phyloP scores from a whole-genome alignment of 2,113 vertebrate genomes.

The Apteryx mantelli region DNA sequence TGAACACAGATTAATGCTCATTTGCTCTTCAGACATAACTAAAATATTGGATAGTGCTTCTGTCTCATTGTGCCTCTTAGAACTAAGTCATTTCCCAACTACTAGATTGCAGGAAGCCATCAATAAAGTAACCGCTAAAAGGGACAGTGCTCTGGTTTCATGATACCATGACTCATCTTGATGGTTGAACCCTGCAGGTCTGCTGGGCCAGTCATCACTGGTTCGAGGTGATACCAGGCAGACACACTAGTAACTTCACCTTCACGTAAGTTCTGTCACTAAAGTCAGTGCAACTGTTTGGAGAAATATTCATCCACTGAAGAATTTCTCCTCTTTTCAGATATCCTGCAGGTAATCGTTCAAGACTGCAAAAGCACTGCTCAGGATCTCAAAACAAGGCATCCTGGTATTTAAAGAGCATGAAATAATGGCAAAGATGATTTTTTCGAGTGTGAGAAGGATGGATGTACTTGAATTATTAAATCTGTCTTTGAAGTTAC shows the following conservation, averaged over 20 bases:
- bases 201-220: background rate
- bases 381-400: background rate
- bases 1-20: background rate
- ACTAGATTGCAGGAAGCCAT: background rate
- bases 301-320: background rate
- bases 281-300: background rate
- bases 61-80: background rate
- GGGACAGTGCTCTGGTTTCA: background rate
- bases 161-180: background rate
- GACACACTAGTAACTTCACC: background rate
- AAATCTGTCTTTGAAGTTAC: background rate
- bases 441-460: background rate
- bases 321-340: background rate
- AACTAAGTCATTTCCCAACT: background rate
- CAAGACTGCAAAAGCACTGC: background rate
- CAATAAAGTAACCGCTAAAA: background rate
- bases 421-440: background rate
- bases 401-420: background rate
- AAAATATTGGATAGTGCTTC: background rate
- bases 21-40: background rate
- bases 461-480: background rate
- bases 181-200: background rate
- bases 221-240: background rate
- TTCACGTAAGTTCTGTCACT: background rate
- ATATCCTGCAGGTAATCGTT: background rate